These are phyloP conservation scores for Meloe dianella DNA, from an alignment of 2,888 invertebrate genomes.

Conservation along the genomic window DNA sequence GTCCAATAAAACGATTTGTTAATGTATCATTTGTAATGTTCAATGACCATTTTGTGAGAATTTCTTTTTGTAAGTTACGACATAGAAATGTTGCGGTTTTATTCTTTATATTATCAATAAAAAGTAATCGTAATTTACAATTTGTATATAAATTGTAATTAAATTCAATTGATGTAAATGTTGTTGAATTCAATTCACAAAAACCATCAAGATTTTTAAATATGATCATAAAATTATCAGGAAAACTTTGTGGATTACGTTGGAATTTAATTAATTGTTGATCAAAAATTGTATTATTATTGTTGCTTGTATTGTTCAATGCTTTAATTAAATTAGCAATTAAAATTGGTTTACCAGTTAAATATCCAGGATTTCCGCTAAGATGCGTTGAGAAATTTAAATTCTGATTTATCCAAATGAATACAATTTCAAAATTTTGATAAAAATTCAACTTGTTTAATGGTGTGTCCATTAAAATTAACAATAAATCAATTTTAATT, in stretches of 20 bases:
- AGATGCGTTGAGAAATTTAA: constrained; percentile 49
- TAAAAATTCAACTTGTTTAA: constrained; percentile 18
- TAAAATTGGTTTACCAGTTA: constrained; percentile 69
- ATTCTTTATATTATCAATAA: constrained; percentile 33
- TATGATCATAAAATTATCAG: constrained; percentile 52
- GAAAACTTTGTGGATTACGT: constrained; percentile 41
- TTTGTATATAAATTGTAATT: constrained; percentile 61
- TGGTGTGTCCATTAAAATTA: constrained; percentile 41
- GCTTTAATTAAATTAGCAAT: constrained; percentile 56
- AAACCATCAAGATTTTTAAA: constrained; percentile 59
- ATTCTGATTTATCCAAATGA: constrained; percentile 50
- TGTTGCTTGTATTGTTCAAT: constrained; percentile 46
- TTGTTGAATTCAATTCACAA: constrained; percentile 57
- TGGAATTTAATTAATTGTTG: constrained; percentile 32
- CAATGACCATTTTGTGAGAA: constrained; percentile 48
- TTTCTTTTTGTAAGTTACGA: constrained; percentile 47
- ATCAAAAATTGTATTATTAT: constrained; percentile 14
- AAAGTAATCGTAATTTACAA: constrained; percentile 53
- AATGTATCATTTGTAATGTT: constrained; percentile 43
- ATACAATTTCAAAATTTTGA: constrained; percentile 52
- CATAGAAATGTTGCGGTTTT: constrained; percentile 48
- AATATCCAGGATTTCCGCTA: constrained; percentile 83
- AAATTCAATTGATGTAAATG: constrained; percentile 59
- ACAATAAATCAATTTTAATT: constrained; percentile 50
- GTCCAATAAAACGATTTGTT: constrained; percentile 56